Conservation (phyloP, 2,113 vertebrate genomes). For the Oreochromis aureus region DNA sequence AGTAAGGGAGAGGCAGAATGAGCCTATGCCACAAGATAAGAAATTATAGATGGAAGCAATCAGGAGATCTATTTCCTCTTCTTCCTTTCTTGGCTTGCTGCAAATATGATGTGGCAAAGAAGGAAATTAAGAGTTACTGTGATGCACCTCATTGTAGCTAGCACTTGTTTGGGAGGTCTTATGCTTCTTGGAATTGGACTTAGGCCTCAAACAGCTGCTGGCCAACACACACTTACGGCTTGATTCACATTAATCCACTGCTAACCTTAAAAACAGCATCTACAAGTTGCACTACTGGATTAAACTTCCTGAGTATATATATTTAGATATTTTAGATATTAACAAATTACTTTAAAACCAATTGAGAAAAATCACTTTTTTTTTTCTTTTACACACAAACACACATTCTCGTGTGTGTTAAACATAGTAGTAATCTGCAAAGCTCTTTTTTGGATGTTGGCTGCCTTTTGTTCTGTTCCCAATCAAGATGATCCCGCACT, state of each 20-base stretch:
- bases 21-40: conserved; percentile 46
- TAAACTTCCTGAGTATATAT: neutral
- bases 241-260: conserved; percentile 60
- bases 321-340: neutral
- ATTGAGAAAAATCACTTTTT: neutral
- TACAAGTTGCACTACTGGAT: neutral
- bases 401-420: neutral
- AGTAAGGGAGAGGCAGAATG: conserved; percentile 19
- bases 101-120: conserved; percentile 55
- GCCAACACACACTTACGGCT: conserved; percentile 9
- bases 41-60: conserved; percentile 69
- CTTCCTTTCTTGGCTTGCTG: conserved; percentile 19
- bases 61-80: conserved; percentile 46
- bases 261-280: conserved; percentile 27
- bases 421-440: neutral
- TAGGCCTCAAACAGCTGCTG: conserved; percentile 33
- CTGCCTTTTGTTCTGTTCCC: neutral
- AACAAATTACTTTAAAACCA: neutral
- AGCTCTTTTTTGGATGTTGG: neutral
- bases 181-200: conserved; percentile 38
- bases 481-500: neutral
- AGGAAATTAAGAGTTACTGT: conserved; percentile 63
- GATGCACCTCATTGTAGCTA: conserved; percentile 47
- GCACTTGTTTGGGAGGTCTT: conserved; percentile 44
- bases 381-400: rapidly evolving